Evolutionary conservation across 2,888 invertebrate species (phyloP), one percentile per base, ranked within the genome.

Genomic region (Piscicola geometra): DNA sequence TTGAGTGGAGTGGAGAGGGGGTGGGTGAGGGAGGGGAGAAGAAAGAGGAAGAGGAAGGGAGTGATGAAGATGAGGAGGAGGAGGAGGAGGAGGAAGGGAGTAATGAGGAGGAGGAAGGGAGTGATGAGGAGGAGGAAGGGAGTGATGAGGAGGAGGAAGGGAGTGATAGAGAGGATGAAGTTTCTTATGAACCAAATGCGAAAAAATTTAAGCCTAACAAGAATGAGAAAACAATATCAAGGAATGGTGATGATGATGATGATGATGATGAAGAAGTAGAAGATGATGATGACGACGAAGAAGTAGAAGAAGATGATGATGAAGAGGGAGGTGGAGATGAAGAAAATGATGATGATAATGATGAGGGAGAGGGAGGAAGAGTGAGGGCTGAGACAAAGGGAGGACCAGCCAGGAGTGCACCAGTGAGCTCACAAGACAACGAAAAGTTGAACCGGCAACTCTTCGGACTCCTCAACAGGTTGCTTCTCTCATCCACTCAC

Each of bases 311-410:
- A 21, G 35, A 2, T 69, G 69, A 69, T 36, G n/a, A 71, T 77
- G 21, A 71, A 69, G 41, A 36, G 36, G n/a, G 47, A 67, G 33
- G 47, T 77, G 15, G 76, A 77, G 41, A 41, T 41, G 15, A 41
- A 41, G 41, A 41, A 12, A n/a, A 9, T 64, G n/a, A 3, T 64
- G n/a, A 64, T 30, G 30, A 21, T 30, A 64, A 30, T 28, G 68
- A 32, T 32, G 56, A 52, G 41, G 33, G 32, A 50, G 32, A 50
- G 50, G 71, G n/a, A 36, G 25, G 25, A 36, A 67, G 47, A 47
- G 30, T 75, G 66, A 32, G 28, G 18, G 18, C 5, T 25, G 30
- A 21, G 52, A 70, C 30, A 9, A 21, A 1, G 21, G 30, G 28
- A n/a, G n/a, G 12, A 21, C 32, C 35, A 56, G 33, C 32, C 25